Evolutionary conservation across 2,797 vertebrate species (phyloP).

Genomic region (Amniataba percoides): DNA sequence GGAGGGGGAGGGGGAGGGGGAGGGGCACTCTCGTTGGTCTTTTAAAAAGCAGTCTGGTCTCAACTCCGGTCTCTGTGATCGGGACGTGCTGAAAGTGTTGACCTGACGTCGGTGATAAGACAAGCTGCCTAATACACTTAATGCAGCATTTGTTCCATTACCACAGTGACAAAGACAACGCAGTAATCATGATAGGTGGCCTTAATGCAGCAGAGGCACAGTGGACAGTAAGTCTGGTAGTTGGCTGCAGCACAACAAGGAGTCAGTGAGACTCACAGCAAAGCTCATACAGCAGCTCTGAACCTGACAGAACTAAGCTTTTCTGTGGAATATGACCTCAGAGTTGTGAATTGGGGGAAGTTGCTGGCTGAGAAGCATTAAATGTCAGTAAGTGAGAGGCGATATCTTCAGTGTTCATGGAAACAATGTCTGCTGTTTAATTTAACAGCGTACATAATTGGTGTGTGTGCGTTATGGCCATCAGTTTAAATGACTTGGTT

Average conservation of each 20-base stretch:
- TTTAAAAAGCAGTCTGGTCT: constrained; percentile 39
- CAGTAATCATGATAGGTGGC: constrained; percentile 28
- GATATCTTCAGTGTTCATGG: not conserved
- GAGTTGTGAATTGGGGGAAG: not conserved
- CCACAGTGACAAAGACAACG: constrained; percentile 1
- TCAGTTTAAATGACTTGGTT: not conserved
- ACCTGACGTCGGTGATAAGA: constrained; percentile 10
- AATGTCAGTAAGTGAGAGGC: not conserved
- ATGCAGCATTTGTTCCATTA: constrained; percentile 14
- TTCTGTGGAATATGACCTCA: constrained; percentile 5
- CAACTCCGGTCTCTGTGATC: constrained; percentile 13
- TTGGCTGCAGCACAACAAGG: constrained; percentile 42
- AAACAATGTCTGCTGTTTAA: not conserved
- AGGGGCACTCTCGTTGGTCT: constrained; percentile 21
- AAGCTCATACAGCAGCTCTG: constrained; percentile 1
- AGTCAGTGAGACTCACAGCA: constrained; percentile 25
- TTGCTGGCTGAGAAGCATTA: not conserved
- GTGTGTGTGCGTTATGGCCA: not conserved
- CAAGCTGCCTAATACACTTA: constrained; percentile 1
- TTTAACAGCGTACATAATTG: not conserved
- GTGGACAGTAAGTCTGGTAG: constrained; percentile 62
- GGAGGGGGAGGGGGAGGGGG: constrained; percentile 5
- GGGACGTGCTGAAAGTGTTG: constrained; percentile 1
- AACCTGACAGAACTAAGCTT: not conserved
- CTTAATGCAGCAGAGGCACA: constrained; percentile 71